These are phyloP conservation scores for Trachemys scripta DNA, from an alignment of 2,113 vertebrate species.

Conservation along the genomic window DNA sequence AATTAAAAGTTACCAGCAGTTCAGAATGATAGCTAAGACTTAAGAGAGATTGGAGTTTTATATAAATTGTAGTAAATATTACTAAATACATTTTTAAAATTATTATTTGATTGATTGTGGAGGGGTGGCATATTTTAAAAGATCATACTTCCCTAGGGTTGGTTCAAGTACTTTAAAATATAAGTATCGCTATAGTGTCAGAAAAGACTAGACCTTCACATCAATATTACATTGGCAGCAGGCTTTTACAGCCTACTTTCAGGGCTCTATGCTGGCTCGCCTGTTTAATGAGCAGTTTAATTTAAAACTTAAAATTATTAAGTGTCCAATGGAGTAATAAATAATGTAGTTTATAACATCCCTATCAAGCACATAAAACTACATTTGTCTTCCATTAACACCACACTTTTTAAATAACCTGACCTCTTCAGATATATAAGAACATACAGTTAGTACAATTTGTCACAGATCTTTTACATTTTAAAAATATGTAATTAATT, in stretches of 20 bases:
- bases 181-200: slow-evolving; percentile 42
- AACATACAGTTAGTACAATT: slow-evolving; percentile 83
- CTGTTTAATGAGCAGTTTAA: slow-evolving; percentile 81
- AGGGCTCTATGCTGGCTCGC: slow-evolving; percentile 52
- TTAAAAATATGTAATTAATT: slow-evolving; percentile 85
- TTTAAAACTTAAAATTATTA: slow-evolving; percentile 82
- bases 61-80: slow-evolving; percentile 17
- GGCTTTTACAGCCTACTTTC: slow-evolving; percentile 73
- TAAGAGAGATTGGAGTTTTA: slow-evolving; percentile 19
- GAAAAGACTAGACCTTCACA: slow-evolving; percentile 64
- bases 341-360: slow-evolving; percentile 84
- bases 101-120: not conserved
- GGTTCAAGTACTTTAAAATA: slow-evolving; percentile 61
- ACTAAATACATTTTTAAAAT: not conserved
- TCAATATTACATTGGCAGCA: slow-evolving; percentile 72
- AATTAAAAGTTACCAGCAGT: not conserved
- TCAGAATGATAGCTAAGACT: not conserved
- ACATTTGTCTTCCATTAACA: slow-evolving; percentile 83
- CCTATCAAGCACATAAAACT: slow-evolving; percentile 79
- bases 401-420: slow-evolving; percentile 76
- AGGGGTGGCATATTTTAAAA: slow-evolving; percentile 56
- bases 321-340: slow-evolving; percentile 78
- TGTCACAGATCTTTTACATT: slow-evolving; percentile 84
- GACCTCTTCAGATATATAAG: slow-evolving; percentile 82
- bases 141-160: slow-evolving; percentile 25